Evolutionary conservation across 2,888 invertebrate species (phyloP).

Genomic region (Harpalus rufipes): DNA sequence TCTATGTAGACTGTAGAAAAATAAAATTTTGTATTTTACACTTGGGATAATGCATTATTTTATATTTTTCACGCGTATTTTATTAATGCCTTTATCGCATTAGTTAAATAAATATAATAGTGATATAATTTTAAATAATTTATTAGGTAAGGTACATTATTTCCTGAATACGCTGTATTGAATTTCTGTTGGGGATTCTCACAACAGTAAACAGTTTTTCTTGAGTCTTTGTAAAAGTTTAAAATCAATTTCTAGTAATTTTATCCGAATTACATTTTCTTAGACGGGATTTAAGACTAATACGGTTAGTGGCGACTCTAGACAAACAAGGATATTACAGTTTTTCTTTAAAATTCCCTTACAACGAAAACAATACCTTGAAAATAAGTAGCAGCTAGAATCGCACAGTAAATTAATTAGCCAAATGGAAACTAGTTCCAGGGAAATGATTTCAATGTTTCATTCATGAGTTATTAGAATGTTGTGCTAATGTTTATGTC

Average conservation of each 20-base stretch:
- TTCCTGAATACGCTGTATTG: not conserved
- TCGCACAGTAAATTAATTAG: not conserved
- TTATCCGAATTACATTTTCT: constrained; percentile 10
- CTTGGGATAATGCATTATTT: too few species aligned
- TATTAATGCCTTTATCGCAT: too few species aligned
- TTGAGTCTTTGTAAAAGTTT: not conserved
- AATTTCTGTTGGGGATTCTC: not conserved
- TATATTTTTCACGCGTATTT: too few species aligned
- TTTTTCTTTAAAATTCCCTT: constrained; percentile 16
- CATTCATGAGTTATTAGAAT: constrained; percentile 32
- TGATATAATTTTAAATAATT: too few species aligned
- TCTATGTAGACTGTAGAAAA: too few species aligned
- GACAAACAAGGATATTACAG: constrained; percentile 23
- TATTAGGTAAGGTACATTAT: too few species aligned
- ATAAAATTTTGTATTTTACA: too few species aligned
- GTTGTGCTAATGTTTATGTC: constrained; percentile 1
- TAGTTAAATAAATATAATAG: too few species aligned
- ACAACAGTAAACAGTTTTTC: not conserved
- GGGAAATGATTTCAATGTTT: constrained; percentile 17
- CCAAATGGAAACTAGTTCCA: constrained; percentile 3
- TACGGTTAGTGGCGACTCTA: constrained; percentile 28
- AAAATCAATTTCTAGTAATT: constrained; percentile 33
- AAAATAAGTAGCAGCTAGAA: not conserved
- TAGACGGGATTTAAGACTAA: constrained; percentile 29
- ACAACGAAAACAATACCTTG: constrained; percentile 7